Conservation (phyloP, 2,797 vertebrate genomes). For the Philypnodon macrostomus region DNA sequence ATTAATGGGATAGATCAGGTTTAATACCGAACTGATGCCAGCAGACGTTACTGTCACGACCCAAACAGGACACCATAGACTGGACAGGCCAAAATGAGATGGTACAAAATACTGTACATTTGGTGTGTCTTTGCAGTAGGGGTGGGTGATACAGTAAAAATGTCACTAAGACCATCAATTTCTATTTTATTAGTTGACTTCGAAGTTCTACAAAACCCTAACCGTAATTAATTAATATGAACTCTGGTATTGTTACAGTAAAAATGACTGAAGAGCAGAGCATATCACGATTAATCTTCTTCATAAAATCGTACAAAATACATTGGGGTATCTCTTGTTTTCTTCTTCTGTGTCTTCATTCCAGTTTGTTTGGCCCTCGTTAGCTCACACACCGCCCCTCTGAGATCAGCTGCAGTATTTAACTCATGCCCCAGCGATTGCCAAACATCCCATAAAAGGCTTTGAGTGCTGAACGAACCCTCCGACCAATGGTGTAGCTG, state of each 20-base stretch:
- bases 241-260: too few species aligned
- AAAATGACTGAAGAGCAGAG: too few species aligned
- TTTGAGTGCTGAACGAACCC: slow-evolving; percentile 35
- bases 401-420: slow-evolving; percentile 26
- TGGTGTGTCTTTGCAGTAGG: not conserved
- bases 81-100: not conserved
- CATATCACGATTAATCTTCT: too few species aligned
- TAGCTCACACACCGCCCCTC: slow-evolving; percentile 12
- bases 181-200: too few species aligned
- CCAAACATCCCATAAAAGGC: slow-evolving; percentile 49
- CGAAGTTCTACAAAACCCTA: too few species aligned
- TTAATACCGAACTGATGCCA: slow-evolving; percentile 47
- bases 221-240: too few species aligned
- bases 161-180: too few species aligned
- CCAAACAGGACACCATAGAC: slow-evolving; percentile 2
- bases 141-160: too few species aligned
- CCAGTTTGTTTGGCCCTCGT: not conserved
- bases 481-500: slow-evolving; percentile 30
- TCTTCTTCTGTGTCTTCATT: not conserved
- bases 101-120: not conserved
- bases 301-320: too few species aligned
- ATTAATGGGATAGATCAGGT: slow-evolving; percentile 71
- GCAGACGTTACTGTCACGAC: slow-evolving; percentile 34
- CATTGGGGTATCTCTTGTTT: too few species aligned
- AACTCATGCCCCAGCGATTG: slow-evolving; percentile 26